Evolutionary conservation across 2,797 vertebrate species (phyloP), one percentile per base, ranked within the genome.

Genomic region (Cygnus olor): DNA sequence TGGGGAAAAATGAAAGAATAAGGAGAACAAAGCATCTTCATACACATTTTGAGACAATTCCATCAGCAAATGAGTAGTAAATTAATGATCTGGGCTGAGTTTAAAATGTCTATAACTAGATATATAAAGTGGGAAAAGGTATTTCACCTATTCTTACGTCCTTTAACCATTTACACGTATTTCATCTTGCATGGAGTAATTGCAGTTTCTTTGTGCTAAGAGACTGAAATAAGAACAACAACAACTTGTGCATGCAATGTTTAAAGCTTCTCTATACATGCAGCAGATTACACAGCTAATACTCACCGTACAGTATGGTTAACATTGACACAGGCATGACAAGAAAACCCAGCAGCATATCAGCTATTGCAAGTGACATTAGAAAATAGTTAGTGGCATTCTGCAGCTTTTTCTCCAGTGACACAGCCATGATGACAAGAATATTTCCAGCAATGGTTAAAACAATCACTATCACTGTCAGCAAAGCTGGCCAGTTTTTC

Each of bases 301-400:
- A 98, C 99, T 99, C 98, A 99, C 99, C 99, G 22, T 99, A 99
- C 22, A 99, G 98, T 93, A 99, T 99, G 95, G 98, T 99, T 97
- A 99, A 96, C 98, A 99, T 99, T 97, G 99, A 99, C 83, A 99
- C 98, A 1, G 99, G 99, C 99, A 99, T 99, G 96, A 99, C 99
- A 96, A 99, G 97, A 96, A 99, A 98, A 81, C 99, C 99, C 77
- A 99, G 98, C 88, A 99, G 98, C 99, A 99, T 99, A 97, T 99
- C 99, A 11, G 99, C 98, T 85, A 99, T 98, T 19, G 99, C 99
- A 96, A 99, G 98, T 24, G 99, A 99, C 99, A 99, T 99, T 98
- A 99, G 96, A 97, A 99, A 99, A 94, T 99, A 99, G 98, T 99
- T 99, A 45, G 99, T 99, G 95, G 99, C 99, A 21, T 99, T 99